phyloP scores from a whole-genome alignment of 2,888 invertebrate species.

The Zaprionus obscuricornis region DNA sequence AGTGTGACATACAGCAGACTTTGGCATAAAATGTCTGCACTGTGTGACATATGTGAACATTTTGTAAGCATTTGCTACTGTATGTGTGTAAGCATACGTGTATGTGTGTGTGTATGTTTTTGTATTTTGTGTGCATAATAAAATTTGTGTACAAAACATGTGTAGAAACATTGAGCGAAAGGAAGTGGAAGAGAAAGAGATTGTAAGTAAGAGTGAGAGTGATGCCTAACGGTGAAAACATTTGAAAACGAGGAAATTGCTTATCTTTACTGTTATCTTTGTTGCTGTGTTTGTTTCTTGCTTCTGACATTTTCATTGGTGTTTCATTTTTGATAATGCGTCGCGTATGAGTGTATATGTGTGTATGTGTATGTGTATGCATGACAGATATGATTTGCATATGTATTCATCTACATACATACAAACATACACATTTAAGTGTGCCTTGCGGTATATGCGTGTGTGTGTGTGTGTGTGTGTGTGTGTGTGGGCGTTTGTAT shows the following conservation, averaged over 20 bases:
- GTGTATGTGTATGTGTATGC: no score
- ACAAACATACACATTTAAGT: constrained; percentile 8
- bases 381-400: constrained; percentile 76
- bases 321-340: constrained; percentile 75
- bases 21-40: constrained; percentile 47
- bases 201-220: no score
- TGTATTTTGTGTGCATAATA: constrained; percentile 68
- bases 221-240: constrained; percentile 58
- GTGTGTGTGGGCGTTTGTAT: constrained; percentile 7
- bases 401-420: constrained; percentile 24
- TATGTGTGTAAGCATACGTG: not conserved
- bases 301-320: constrained; percentile 73
- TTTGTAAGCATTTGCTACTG: constrained; percentile 10
- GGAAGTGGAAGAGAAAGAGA: no score
- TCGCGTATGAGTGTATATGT: constrained; percentile 54
- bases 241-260: constrained; percentile 61
- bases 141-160: constrained; percentile 71
- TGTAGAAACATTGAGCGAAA: constrained; percentile 39
- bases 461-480: constrained; percentile 23
- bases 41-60: constrained; percentile 59
- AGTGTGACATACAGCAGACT: constrained; percentile 51
- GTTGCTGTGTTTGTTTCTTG: constrained; percentile 53
- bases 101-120: constrained; percentile 20
- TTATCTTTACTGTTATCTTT: constrained; percentile 64
- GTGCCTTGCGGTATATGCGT: constrained; percentile 8